Base-by-base conservation (phyloP, 2,113 vertebrate genomes). In the Polypterus bichir region DNA sequence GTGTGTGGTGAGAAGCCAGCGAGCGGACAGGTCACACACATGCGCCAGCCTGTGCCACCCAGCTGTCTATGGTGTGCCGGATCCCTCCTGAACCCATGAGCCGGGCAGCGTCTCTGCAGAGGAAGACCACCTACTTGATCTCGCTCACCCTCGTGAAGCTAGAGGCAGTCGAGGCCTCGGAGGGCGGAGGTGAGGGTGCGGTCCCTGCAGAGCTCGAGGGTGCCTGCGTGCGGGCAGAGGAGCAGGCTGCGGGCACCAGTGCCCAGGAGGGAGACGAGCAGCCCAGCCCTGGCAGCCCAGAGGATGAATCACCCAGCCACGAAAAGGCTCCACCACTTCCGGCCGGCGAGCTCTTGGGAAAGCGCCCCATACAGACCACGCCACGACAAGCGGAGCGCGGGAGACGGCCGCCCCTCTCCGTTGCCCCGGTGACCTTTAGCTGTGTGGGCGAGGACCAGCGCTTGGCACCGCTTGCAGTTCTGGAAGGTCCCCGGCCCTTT, bases 71-170 rank as follows among this genome's bases (percentile, higher is more conserved):
- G 63, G 76, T 70, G 69, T 65, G 73, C 73, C 72, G 48, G 69
- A 72, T 67, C 64, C 79, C 80, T 74, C 64, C 64, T 71, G 82
- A 80, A 72, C 88, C 73, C 86, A 91, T 90, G 88, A 90, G 86
- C 72, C 86, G 80, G 77, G 78, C 77, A 67, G 86, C 87, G 73
- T 70, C 86, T 69, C 85, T 92, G 78, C 91, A 94, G 81, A 89
- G 91, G 69, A 85, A 89, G 79, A 94, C 91, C 77, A 94, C 93
- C 85, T 94, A 92, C 89, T 90, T 93, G 81, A 94, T 96, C 81
- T 92, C 93, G 71, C 89, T 94, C 73, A 96, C 93, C 73, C 86
- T 94, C 70, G 92, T 94, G 71, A 96, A 93, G 83, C 88, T 94
- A 73, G 93, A 96, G 82, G 79, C 87, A 62, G 72, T 86, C 62